Evolutionary conservation across 2,797 vertebrate species (phyloP).

Genomic region (Acrocephalus scirpaceus): DNA sequence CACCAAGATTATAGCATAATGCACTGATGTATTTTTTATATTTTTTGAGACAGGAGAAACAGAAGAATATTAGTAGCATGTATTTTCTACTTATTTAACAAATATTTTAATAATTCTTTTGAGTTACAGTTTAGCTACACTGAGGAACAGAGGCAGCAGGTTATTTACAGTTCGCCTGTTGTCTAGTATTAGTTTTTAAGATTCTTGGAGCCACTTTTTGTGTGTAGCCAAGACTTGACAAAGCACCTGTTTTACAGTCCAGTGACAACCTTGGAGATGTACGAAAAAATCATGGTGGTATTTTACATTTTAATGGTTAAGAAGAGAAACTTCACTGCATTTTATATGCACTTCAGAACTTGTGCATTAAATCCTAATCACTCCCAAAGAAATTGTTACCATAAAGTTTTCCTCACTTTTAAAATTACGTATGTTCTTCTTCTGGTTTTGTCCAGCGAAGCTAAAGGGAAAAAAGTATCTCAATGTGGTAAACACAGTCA

Average conservation of each 20-base stretch:
- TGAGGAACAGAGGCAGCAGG: neutral
- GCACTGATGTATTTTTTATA: neutral
- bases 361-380: neutral
- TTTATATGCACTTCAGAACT: neutral
- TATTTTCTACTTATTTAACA: neutral
- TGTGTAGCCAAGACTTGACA: neutral
- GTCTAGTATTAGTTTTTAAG: neutral
- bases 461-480: neutral
- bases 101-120: neutral
- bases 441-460: neutral
- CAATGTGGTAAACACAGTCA: neutral
- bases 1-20: neutral
- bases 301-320: neutral
- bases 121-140: neutral
- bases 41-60: neutral
- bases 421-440: neutral
- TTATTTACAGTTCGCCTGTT: neutral
- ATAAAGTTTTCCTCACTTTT: neutral
- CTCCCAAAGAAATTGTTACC: neutral
- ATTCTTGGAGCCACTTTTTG: neutral
- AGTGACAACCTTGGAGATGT: neutral
- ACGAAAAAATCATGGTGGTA: neutral
- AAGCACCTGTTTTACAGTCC: neutral
- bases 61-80: neutral
- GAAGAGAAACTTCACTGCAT: neutral